Base-by-base conservation (phyloP, 1,140 invertebrate genomes). In the Ceratoteleas bidentatus region DNA sequence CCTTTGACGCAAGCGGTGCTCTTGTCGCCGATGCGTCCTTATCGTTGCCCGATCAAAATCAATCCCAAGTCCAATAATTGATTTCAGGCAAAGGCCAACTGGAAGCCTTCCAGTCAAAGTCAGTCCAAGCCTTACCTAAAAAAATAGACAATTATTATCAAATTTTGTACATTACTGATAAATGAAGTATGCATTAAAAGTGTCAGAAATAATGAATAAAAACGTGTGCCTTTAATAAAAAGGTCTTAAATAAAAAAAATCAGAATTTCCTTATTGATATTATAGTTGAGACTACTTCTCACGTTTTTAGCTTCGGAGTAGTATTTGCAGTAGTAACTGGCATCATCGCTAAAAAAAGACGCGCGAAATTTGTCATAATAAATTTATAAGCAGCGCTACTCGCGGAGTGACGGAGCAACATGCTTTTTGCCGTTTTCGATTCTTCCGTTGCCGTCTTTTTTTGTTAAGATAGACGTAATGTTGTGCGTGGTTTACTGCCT, bases 331-430 rank as follows among this genome's bases (percentile, higher is more conserved):
- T 57, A 65, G 56, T 52, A 57, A 58, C 34, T 53, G 9, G 33
- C 56, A 75, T 43, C 57, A 77, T 77, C 47, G 73, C 32, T 65
- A 65, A 70, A 65, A 70, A 70, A 70, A 78, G 60, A 64, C 16
- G 40, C 52, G 38, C 53, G 16, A 70, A 70, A 58, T 78, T 70
- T 65, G 58, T 78, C 47, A 70, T 65, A 70, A 78, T 70, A 57
- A 70, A 70, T 78, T 58, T 78, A 38, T 52, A 65, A 78, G 52
- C 60, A 68, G 58, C n/a, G 43, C 64, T 65, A 69, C 74, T 77
- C 43, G 64, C 40, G 50, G n/a, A n/a, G 36, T 47, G 45, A 61
- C 14, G 43, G 38, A 69, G 56, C 69, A 34, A 62, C 56, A 38
- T 9, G 57, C 10, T 60, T 61, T 53, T 68, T 76, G 54, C 49